Conservation (phyloP, 23 tunicate species). For the Diplosoma virens region DNA sequence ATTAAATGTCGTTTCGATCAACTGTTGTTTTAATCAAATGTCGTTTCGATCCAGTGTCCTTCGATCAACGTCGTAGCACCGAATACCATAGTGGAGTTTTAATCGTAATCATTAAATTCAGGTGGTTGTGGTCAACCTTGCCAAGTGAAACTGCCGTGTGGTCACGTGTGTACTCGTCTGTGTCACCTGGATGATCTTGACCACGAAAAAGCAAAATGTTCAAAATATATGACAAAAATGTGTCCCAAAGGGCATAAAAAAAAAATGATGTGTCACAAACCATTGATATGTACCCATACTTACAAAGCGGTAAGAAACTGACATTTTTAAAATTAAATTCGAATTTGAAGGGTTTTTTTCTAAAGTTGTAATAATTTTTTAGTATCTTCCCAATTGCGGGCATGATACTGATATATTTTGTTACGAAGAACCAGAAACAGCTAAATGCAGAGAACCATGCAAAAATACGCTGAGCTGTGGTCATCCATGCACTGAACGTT, state of each 20-base stretch:
- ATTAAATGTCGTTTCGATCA: too few relatives aligned
- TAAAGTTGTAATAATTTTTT: neutral
- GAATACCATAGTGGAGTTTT: too few relatives aligned
- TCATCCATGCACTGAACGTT: constrained; percentile 39
- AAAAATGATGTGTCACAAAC: neutral
- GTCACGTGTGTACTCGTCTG: constrained; percentile 32
- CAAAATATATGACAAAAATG: constrained; percentile 2
- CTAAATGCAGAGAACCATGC: constrained; percentile 40
- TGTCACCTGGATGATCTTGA: constrained; percentile 27
- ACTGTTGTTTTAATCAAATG: too few relatives aligned
- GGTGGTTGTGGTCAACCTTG: constrained; percentile 37
- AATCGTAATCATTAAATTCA: too few relatives aligned
- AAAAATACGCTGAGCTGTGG: constrained; percentile 25
- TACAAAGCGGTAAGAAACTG: too few relatives aligned
- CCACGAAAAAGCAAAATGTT: constrained; percentile 17
- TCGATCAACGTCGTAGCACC: too few relatives aligned
- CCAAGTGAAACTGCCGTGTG: constrained; percentile 24
- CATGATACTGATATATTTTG: constrained; percentile 61
- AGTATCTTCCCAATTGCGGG: constrained; percentile 35
- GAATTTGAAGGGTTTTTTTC: neutral
- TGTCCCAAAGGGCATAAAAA: constrained; percentile 9
- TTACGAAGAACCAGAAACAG: constrained; percentile 30
- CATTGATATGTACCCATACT: neutral
- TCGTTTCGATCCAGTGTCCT: too few relatives aligned
- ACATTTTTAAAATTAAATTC: neutral